phyloP scores from a whole-genome alignment of 1,140 invertebrate species.

The Sweltsa coloradensis region DNA sequence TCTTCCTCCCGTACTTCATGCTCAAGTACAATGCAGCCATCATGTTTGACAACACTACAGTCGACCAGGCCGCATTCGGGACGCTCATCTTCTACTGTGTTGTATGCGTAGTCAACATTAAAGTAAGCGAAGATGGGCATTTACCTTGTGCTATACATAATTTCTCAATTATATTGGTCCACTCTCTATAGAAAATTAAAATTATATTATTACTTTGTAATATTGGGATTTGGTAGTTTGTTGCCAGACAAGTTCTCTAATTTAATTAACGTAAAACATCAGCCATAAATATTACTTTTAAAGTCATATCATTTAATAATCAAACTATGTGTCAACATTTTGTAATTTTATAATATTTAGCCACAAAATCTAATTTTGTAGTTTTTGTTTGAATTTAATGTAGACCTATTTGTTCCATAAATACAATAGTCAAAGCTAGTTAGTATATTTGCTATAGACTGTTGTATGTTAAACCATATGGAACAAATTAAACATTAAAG shows the following conservation, averaged over 20 bases:
- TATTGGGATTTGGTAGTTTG: not conserved
- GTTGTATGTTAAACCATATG: too few relatives aligned
- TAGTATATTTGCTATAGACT: too few relatives aligned
- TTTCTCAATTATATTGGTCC: too few relatives aligned
- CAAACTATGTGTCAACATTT: not conserved
- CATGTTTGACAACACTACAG: conserved; percentile 26
- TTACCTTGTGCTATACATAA: not conserved
- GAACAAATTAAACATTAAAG: too few relatives aligned
- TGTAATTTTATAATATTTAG: not conserved
- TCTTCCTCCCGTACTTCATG: conserved; percentile 34
- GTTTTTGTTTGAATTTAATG: not conserved
- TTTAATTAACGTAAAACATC: not conserved
- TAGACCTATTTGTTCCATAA: not conserved
- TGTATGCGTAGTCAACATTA: conserved; percentile 35
- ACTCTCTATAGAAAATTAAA: not conserved
- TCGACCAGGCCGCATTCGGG: conserved; percentile 33
- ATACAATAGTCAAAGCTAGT: too few relatives aligned
- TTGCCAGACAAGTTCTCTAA: not conserved
- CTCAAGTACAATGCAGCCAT: conserved; percentile 29
- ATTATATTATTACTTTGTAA: not conserved
- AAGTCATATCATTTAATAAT: not conserved
- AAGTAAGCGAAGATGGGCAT: conserved; percentile 26
- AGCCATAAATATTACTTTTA: not conserved
- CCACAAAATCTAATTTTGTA: not conserved
- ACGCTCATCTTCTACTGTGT: conserved; percentile 34